Conservation (phyloP, 2,797 vertebrate species). For the Gymnodraco acuticeps region DNA sequence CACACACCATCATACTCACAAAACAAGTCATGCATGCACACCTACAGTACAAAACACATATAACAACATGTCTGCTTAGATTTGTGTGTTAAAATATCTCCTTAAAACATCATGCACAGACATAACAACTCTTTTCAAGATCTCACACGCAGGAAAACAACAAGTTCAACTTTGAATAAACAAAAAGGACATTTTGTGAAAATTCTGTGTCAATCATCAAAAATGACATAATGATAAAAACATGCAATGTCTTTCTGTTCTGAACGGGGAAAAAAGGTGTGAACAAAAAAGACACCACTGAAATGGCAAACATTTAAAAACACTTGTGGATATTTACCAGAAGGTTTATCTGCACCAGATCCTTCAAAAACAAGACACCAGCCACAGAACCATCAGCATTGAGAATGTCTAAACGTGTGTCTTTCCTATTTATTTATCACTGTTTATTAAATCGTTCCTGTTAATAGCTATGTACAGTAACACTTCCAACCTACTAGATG, state of each 20-base stretch:
- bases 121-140: constrained; percentile 7
- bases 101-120: constrained; percentile 25
- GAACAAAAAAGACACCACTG: constrained; percentile 22
- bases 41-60: not conserved
- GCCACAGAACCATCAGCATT: constrained; percentile 51
- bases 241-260: constrained; percentile 45
- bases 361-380: constrained; percentile 78
- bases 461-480: not conserved
- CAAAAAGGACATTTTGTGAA: constrained; percentile 1
- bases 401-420: not conserved
- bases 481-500: not conserved
- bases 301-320: constrained; percentile 24
- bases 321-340: constrained; percentile 68
- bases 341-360: constrained; percentile 68
- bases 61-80: not conserved
- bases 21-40: constrained; percentile 47
- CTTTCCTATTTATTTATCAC: not conserved
- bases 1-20: not conserved
- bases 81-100: not conserved
- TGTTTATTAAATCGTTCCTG: not conserved
- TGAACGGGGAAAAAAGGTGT: constrained; percentile 5
- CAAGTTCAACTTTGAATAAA: constrained; percentile 1
- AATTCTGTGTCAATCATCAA: not conserved
- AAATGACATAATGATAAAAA: not conserved
- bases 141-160: constrained; percentile 1